Base-by-base conservation (phyloP, 2,888 invertebrate species). In the Drosophila stalkeri region DNA sequence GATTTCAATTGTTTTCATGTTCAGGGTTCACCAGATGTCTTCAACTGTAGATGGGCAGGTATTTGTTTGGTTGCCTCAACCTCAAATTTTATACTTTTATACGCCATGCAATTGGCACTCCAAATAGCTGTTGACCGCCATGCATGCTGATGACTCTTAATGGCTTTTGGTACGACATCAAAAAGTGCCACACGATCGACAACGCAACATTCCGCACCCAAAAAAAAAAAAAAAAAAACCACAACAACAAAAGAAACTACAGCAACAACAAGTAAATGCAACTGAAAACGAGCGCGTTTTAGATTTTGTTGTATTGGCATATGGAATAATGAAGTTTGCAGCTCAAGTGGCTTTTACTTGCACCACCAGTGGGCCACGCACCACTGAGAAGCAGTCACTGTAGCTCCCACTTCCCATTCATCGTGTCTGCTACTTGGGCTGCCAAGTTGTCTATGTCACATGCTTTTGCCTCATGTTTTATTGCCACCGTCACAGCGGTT, bases 121-220 rank as follows among this genome's bases (percentile, higher is more conserved):
- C 73, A 70, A 86, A 86, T 82, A 71, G 80, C 62, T 75, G 89
- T 79, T 89, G 90, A 86, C 86, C 83, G 90, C 75, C 86, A 84
- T 90, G 87, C 83, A 87, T 90, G 87, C 86, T 90, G 90, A 90
- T 87, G 85, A 80, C 82, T 78, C 69, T 84, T 81, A 86, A 86
- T 81, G 70, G 72, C 60, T 56, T 52, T 79, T 44, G 64, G 57
- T 64, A 64, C 75, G 69, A 66, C 37, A 60, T 41, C 64, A 64
- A 35, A 54, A 55, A 59, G 57, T 61, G 46, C 74, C 60, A 73
- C 61, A 65, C 54, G 56, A 35, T 54, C 65, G 14, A 66, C 83
- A 44, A 86, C 81, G 82, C 84, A 83, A 86, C 80, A 80, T 68
- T 74, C 72, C 77, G 66, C 73, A 46, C 64, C 76, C 68, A 65